A percentile compares a stretch with the other conserved stretches of the same genome.
These are phyloP conservation scores for Eulithis prunata DNA, from an alignment of 2,888 invertebrate genomes.

Conservation along the genomic window DNA sequence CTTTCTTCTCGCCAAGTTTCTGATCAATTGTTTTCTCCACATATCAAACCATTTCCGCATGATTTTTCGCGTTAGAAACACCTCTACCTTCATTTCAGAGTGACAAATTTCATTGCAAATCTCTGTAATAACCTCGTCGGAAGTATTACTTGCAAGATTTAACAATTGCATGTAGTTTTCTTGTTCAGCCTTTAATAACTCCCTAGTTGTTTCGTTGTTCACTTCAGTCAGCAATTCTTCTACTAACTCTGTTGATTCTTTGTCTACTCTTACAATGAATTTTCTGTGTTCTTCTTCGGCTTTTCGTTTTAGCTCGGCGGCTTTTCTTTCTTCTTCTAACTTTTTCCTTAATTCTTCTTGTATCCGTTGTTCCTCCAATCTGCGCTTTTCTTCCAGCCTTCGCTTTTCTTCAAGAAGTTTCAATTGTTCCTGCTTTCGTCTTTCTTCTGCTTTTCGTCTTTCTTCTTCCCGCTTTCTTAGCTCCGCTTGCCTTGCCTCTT, in stretches of 20 bases:
- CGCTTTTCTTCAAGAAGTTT: slow-evolving; percentile 43
- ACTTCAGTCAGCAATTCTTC: slow-evolving; percentile 66
- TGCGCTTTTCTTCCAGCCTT: slow-evolving; percentile 45
- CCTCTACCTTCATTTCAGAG: slow-evolving; percentile 70
- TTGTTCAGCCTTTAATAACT: slow-evolving; percentile 62
- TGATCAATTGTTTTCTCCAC: slow-evolving; percentile 66
- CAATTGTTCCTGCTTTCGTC: slow-evolving; percentile 44
- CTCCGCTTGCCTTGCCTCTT: slow-evolving; percentile 47
- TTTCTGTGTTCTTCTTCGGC: slow-evolving; percentile 63
- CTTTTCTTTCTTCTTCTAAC: slow-evolving; percentile 65
- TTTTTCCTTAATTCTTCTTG: slow-evolving; percentile 50
- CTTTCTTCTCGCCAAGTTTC: slow-evolving; percentile 66
- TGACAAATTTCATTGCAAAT: slow-evolving; percentile 64
- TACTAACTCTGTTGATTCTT: slow-evolving; percentile 62
- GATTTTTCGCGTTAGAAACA: slow-evolving; percentile 61
- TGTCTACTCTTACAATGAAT: slow-evolving; percentile 67
- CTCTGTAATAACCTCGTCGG: slow-evolving; percentile 62
- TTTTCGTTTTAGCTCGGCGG: slow-evolving; percentile 60
- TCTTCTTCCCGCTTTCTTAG: slow-evolving; percentile 48
- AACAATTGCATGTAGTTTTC: slow-evolving; percentile 59
- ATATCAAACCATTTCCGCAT: slow-evolving; percentile 70
- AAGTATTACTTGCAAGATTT: slow-evolving; percentile 54
- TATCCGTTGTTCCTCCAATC: slow-evolving; percentile 51
- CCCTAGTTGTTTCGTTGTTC: slow-evolving; percentile 56
- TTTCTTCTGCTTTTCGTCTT: slow-evolving; percentile 45